Evolutionary conservation across 2,113 vertebrate species (phyloP).

Genomic region (Oncorhynchus keta): DNA sequence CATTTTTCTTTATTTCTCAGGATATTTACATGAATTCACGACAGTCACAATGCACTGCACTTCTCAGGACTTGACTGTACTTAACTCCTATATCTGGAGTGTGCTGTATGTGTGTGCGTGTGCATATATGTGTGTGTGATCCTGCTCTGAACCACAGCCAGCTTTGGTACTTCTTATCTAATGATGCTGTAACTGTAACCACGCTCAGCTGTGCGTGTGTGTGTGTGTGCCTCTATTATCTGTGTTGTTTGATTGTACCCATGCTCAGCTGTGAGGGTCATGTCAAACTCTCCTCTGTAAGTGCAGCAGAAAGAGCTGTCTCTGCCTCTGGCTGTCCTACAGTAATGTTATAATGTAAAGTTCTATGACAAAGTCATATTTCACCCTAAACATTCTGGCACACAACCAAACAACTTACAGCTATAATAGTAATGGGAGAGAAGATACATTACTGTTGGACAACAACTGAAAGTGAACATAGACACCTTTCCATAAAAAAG

Average conservation of each 20-base stretch:
- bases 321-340: slow-evolving; percentile 7
- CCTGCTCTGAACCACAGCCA: too few species aligned
- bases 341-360: slow-evolving; percentile 8
- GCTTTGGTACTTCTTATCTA: too few species aligned
- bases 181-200: too few species aligned
- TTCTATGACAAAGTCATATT: slow-evolving; percentile 37
- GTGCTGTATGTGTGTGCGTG: neutral
- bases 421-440: slow-evolving; percentile 39
- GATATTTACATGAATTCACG: neutral
- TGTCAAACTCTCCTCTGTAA: neutral
- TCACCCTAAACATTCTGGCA: slow-evolving; percentile 39
- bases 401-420: slow-evolving; percentile 31
- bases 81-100: neutral
- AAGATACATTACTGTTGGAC: slow-evolving; percentile 34
- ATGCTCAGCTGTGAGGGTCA: neutral
- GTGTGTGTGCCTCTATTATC: neutral
- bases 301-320: neutral
- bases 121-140: neutral
- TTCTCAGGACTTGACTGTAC: neutral
- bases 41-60: neutral
- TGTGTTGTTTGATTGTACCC: neutral
- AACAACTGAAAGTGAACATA: slow-evolving; percentile 51
- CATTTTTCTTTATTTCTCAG: too few species aligned
- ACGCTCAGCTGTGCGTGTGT: neutral
- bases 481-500: slow-evolving; percentile 13